Percentiles rank a stretch among this genome's conserved stretches.
Evolutionary conservation across 2,888 invertebrate genomes (phyloP).

Genomic region (Synergus laeviventris): DNA sequence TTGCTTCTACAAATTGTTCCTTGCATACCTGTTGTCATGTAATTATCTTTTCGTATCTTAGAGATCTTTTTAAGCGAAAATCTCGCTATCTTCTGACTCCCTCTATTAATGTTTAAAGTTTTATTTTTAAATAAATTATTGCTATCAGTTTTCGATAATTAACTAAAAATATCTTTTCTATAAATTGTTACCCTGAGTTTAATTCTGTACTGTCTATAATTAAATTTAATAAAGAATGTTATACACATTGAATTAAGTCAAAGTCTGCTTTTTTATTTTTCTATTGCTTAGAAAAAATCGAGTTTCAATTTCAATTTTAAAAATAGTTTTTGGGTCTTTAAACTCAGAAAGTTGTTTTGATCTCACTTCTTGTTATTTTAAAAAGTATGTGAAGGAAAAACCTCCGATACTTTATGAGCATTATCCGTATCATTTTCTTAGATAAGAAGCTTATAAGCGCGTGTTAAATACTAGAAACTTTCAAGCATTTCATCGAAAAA

Average conservation of each 20-base stretch:
- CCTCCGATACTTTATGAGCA: neutral
- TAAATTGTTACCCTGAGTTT: constrained; percentile 12
- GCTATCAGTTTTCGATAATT: neutral
- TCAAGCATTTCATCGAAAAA: neutral
- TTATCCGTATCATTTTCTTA: neutral
- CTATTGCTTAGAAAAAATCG: too few species aligned
- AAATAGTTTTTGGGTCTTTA: too few species aligned
- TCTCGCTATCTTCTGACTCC: neutral
- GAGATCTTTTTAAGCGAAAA: neutral
- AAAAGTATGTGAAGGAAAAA: neutral
- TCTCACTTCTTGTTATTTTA: neutral
- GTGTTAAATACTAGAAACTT: neutral
- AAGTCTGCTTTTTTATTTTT: neutral
- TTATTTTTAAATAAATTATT: neutral
- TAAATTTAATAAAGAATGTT: neutral
- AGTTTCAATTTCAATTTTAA: too few species aligned
- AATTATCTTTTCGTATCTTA: neutral
- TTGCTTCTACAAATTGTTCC: neutral
- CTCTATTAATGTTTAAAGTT: neutral
- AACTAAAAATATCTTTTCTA: neutral
- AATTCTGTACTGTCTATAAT: neutral
- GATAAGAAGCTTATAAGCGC: neutral
- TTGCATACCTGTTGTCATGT: neutral
- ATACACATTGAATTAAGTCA: neutral
- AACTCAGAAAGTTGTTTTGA: neutral